Base-by-base conservation (phyloP, 2,113 vertebrate genomes). In the Petrocephalus microphthalmus region DNA sequence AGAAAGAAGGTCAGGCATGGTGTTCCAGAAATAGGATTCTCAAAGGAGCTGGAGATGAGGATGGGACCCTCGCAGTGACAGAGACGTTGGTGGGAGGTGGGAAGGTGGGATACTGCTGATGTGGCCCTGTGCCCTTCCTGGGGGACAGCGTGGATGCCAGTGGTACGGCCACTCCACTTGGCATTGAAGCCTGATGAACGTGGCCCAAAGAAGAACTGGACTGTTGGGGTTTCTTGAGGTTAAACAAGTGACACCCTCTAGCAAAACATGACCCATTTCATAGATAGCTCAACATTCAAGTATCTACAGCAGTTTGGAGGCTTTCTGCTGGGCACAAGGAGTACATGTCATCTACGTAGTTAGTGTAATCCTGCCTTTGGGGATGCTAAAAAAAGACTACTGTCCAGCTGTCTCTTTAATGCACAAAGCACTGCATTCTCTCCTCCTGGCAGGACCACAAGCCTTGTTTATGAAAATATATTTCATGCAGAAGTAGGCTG, bases 1-100 rank as follows among this genome's bases (percentile, higher is more conserved):
- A 91, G 92, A 95, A 94, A 94, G 93, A 95, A 94, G 95, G 95
- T 94, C 93, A 94, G 90, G 91, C 92, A 89, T 93, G 91, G 92
- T 93, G 91, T 91, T 92, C 88, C 42, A 19, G 88, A 92, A 92
- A 90, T 45, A 71, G 82, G 87, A 93, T 92, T 92, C 81, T 86
- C 91, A 91, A 92, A 93, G 91, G 89, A 91, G 91, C 89, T 84
- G 90, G 88, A 92, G 52, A 33, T 29, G 52, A 85, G 49, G 25
- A 37, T 3, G 2, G n/a, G 25, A 6, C 15, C 84, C 25, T 85
- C 83, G 25, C 49, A 85, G 25, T 10, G 83, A 85, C 49, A 85
- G 49, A 29, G 10, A 51, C 49, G 5, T 51, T 85, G 17, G 42
- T 83, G 6, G 7, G 42, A 42, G 11, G 78, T 20, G 17, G 2